phyloP scores from a whole-genome alignment of 2,797 vertebrate species.

The Octomys mimax region DNA sequence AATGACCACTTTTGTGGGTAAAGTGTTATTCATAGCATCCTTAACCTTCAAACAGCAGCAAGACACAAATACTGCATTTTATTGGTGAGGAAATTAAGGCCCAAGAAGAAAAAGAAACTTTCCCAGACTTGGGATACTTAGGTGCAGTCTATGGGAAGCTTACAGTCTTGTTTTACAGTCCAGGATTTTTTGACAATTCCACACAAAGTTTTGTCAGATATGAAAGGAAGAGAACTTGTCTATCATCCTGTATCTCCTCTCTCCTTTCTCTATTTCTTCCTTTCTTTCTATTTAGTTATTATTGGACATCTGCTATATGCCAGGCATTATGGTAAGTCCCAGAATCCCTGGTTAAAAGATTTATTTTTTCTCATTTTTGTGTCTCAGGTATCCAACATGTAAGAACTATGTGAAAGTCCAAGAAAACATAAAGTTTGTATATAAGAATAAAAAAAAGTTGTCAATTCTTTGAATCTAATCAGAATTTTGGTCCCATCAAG shows the following conservation, averaged over 20 bases:
- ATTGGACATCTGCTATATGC: background rate
- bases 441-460: background rate
- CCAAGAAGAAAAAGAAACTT: background rate
- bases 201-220: background rate
- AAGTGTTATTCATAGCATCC: background rate
- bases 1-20: background rate
- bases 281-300: background rate
- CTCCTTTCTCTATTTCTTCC: background rate
- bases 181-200: background rate
- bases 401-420: background rate
- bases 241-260: background rate
- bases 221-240: background rate
- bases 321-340: background rate
- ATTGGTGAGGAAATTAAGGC: background rate
- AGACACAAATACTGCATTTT: background rate
- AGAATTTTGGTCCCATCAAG: background rate
- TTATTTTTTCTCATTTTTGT: background rate
- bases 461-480: conserved; percentile 33
- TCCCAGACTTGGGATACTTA: background rate
- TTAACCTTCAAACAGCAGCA: background rate
- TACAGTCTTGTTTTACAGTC: background rate
- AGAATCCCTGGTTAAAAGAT: background rate
- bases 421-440: background rate
- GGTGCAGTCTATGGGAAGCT: background rate
- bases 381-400: background rate